Evolutionary conservation across 2,888 invertebrate species (phyloP), one percentile per base, ranked within the genome.

Genomic region (Ptilodon capucinus): DNA sequence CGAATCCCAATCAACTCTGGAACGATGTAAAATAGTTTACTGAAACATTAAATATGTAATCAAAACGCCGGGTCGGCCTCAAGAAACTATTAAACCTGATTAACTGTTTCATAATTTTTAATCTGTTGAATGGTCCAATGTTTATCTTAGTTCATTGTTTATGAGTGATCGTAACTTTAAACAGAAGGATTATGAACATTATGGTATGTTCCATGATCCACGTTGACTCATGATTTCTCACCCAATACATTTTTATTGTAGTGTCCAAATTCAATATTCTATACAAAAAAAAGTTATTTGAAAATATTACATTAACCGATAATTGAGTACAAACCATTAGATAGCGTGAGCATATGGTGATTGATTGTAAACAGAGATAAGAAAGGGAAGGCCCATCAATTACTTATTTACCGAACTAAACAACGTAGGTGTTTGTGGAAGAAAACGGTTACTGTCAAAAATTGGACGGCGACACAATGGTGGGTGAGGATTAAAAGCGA

Each of bases 401-500:
- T 84, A 80, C 72, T 79, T 84, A 83, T 84, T 84, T 81, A 82
- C 80, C 57, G 60, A 72, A 69, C 66, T 61, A 71, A 74, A 74
- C 71, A 74, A 75, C 74, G 84, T 82, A 81, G 81, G 85, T 80
- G 84, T 70, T 74, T 65, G 71, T 71, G 68, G 71, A 76, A 84
- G 79, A 75, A 80, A 86, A 82, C 79, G 77, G 80, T 79, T 73
- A 71, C 79, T 71, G 86, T 86, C 86, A 86, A 86, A 86, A 84
- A 83, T 80, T 64, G 74, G 84, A 84, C 79, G 75, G 71, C 71
- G 71, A 86, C 84, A 90, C 88, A 90, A 90, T 88, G 77, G 82
- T 79, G 70, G 75, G 69, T 59, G 79, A 81, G 85, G 82, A 85
- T 89, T 91, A 90, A 91, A 91, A 91, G 90, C 88, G 80, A 91